These are phyloP conservation scores for Campylorhamphus procurvoides DNA, from an alignment of 2,113 vertebrate species.

Conservation along the genomic window DNA sequence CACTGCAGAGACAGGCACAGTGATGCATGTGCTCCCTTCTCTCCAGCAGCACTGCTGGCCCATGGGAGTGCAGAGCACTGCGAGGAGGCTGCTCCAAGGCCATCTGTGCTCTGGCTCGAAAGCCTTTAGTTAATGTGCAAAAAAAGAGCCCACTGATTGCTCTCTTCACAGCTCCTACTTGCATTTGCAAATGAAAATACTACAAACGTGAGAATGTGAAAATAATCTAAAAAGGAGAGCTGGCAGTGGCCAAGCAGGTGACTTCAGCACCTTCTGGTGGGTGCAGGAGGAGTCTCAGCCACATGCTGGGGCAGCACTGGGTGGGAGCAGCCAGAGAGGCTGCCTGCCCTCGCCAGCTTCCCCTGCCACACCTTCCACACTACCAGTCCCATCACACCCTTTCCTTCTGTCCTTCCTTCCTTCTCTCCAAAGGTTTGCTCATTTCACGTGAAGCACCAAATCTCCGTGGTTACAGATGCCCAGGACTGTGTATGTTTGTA, in stretches of 20 bases:
- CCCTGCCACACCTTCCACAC: neutral
- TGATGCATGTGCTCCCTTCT: neutral
- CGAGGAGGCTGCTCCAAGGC: neutral
- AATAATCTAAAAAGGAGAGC: neutral
- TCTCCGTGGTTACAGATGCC: neutral
- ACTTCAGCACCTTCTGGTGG: neutral
- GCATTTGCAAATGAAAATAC: neutral
- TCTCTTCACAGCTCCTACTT: conserved; percentile 3
- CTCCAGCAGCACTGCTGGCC: neutral
- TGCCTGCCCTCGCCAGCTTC: neutral
- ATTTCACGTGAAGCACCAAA: neutral
- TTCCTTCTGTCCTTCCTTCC: neutral
- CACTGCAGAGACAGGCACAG: neutral
- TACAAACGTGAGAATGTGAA: neutral
- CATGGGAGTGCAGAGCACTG: neutral
- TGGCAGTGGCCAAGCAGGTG: neutral
- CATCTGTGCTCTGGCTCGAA: conserved; percentile 35
- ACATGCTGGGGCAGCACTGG: neutral
- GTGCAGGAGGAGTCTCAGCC: neutral
- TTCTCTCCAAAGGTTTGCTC: neutral
- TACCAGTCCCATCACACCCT: neutral
- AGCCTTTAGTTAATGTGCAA: neutral
- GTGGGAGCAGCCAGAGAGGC: neutral
- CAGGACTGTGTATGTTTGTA: neutral
- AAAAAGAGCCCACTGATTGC: neutral